Percentiles rank a stretch among this genome's conserved stretches.
These are phyloP conservation scores for Megalurothrips usitatus DNA, from an alignment of 2,888 invertebrate species.

Conservation along the genomic window DNA sequence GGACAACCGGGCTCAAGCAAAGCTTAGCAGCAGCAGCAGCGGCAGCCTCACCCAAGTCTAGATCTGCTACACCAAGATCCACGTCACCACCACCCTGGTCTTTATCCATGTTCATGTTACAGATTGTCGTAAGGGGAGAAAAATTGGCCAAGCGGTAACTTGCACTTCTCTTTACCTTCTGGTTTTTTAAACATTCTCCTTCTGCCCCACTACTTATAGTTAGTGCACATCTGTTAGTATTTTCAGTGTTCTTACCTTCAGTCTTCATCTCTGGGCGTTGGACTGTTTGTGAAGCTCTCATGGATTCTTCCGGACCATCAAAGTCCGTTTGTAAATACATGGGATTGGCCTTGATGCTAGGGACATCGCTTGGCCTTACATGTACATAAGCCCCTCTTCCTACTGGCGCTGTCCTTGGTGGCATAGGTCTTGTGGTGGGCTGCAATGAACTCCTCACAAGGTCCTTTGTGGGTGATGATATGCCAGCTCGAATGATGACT, in stretches of 20 bases:
- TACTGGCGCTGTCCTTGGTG: slow-evolving; percentile 44
- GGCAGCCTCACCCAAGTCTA: neutral
- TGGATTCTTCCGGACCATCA: neutral
- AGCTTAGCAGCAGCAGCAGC: neutral
- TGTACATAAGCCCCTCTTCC: slow-evolving; percentile 60
- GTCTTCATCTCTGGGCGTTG: slow-evolving; percentile 37
- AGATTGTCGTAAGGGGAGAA: slow-evolving; percentile 53
- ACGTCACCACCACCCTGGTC: slow-evolving; percentile 11
- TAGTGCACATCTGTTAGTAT: slow-evolving; percentile 40
- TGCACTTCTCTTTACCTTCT: slow-evolving; percentile 71
- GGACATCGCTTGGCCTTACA: neutral
- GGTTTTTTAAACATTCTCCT: slow-evolving; percentile 41
- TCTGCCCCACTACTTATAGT: slow-evolving; percentile 42
- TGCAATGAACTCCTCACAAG: slow-evolving; percentile 44
- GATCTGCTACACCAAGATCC: slow-evolving; percentile 19
- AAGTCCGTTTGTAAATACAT: neutral
- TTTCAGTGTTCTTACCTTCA: slow-evolving; percentile 58
- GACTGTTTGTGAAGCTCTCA: slow-evolving; percentile 22
- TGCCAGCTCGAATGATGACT: slow-evolving; percentile 31
- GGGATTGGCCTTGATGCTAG: neutral
- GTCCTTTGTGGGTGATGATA: slow-evolving; percentile 49
- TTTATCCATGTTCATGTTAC: neutral
- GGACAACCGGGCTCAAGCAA: neutral
- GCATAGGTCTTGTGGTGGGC: slow-evolving; percentile 38
- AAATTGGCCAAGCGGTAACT: slow-evolving; percentile 80